Evolutionary conservation across 1,140 invertebrate genomes (phyloP), one percentile per base, ranked within the genome.

Genomic region (Dysdera silvatica): DNA sequence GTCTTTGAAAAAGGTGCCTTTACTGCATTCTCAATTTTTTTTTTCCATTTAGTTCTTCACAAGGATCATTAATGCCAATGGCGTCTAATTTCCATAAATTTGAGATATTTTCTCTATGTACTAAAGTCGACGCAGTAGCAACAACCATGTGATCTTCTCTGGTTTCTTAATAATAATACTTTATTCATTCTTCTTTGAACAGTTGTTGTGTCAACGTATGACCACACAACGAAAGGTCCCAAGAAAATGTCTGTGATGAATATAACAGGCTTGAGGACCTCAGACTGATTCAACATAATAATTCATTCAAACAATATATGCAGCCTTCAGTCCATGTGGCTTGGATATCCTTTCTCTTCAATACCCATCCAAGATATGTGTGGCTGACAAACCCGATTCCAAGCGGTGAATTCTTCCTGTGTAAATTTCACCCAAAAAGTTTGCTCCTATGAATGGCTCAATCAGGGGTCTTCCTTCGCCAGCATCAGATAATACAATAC

Each of bases 291-390:
- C n/a, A n/a, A n/a, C n/a, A n/a, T n/a, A n/a, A n/a, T n/a, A n/a
- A n/a, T n/a, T n/a, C n/a, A n/a, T n/a, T n/a, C n/a, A n/a, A n/a
- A n/a, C n/a, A n/a, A n/a, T n/a, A n/a, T n/a, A n/a, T n/a, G n/a
- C n/a, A n/a, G n/a, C n/a, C n/a, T n/a, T n/a, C n/a, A n/a, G n/a
- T n/a, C n/a, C n/a, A n/a, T n/a, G n/a, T n/a, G n/a, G n/a, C n/a
- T n/a, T 43, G 26, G 26, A 18, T 52, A 40, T 52, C 24, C 47
- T 14, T n/a, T n/a, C n/a, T n/a, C 35, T 33, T 61, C 5, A 61
- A 16, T 40, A 10, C 20, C 74, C 74, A 77, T 3, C 74, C 74
- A 2, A 76, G 56, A 6, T 58, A 23, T 0, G 73, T 74, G 61
- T 10, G n/a, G 71, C 73, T 16, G 71, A 65, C 14, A 75, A 54